A percentile compares a stretch with the other conserved stretches of the same genome.
Conservation (phyloP, 2,113 vertebrate species). For the Ciconia boyciana region DNA sequence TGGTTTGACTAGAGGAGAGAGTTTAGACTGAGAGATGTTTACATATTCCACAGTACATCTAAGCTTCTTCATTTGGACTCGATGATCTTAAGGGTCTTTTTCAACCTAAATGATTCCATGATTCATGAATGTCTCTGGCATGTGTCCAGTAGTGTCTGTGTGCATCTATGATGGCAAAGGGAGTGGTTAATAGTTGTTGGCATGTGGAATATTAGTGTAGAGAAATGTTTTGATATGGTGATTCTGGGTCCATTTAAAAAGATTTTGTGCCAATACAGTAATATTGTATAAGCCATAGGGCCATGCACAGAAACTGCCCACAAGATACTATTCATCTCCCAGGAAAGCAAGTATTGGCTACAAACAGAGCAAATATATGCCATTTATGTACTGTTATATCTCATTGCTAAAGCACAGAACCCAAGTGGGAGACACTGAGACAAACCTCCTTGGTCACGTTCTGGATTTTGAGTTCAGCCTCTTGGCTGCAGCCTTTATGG, state of each 20-base stretch:
- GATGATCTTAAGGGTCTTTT: not conserved
- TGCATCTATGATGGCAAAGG: not conserved
- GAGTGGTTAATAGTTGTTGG: not conserved
- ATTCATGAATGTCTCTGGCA: not conserved
- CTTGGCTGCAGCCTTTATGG: not conserved
- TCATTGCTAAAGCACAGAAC: not conserved
- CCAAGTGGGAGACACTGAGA: not conserved
- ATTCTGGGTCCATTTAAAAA: not conserved
- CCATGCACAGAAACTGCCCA: not conserved
- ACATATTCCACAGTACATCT: not conserved
- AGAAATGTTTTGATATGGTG: not conserved
- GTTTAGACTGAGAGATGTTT: not conserved
- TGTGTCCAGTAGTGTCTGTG: not conserved
- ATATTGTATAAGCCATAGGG: not conserved
- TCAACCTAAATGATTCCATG: not conserved
- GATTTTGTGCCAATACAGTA: not conserved
- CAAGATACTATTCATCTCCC: not conserved
- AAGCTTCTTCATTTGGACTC: not conserved
- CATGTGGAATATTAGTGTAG: not conserved
- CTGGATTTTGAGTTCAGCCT: not conserved
- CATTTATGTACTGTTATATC: not conserved
- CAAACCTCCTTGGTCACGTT: not conserved
- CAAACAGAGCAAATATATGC: not conserved
- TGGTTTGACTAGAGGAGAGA: not conserved
- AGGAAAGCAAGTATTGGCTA: not conserved